Conservation (phyloP, 2,797 vertebrate species). For the Poeciliopsis paucimaculata region DNA sequence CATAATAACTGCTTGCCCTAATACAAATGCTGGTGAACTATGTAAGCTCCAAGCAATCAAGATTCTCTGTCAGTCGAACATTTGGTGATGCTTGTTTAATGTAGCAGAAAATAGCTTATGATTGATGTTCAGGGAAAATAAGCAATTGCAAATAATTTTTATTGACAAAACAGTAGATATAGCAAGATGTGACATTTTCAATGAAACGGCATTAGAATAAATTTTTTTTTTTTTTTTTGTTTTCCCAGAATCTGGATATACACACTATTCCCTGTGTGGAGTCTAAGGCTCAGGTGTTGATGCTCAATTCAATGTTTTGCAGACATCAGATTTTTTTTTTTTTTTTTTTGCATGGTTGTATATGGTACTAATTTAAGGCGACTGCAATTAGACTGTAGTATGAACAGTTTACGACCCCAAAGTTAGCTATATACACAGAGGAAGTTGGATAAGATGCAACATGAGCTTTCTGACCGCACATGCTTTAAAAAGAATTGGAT, state of each 20-base stretch:
- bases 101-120: not conserved
- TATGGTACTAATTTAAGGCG: too few species aligned
- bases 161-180: not conserved
- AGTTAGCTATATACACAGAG: too few species aligned
- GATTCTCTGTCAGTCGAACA: not conserved
- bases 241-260: not conserved
- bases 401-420: too few species aligned
- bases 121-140: not conserved
- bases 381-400: too few species aligned
- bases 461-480: too few species aligned
- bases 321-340: too few species aligned
- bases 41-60: not conserved
- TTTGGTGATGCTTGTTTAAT: not conserved
- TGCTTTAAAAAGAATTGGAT: too few species aligned
- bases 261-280: not conserved
- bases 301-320: too few species aligned
- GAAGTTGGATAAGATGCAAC: too few species aligned
- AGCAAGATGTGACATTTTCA: not conserved
- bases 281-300: not conserved
- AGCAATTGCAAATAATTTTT: not conserved
- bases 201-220: not conserved
- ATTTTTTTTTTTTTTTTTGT: too few species aligned
- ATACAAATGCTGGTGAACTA: too few species aligned
- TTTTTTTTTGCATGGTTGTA: too few species aligned
- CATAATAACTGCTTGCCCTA: not conserved